Evolutionary conservation across 2,797 vertebrate genomes (phyloP).

Genomic region (Carduelis carduelis): DNA sequence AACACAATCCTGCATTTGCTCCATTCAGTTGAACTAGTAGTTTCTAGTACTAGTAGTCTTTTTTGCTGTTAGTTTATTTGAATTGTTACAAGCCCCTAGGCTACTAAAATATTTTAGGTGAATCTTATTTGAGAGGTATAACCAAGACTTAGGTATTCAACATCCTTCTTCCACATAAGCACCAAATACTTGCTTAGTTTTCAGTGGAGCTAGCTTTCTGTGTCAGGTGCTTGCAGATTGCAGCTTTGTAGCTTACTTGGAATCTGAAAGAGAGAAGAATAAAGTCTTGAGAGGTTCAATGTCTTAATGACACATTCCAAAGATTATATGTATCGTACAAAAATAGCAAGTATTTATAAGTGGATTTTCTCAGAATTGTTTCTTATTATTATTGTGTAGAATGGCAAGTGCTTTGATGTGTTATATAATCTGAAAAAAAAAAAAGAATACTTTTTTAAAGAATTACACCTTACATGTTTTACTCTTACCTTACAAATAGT

Average conservation of each 20-base stretch:
- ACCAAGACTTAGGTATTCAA: not conserved
- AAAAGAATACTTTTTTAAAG: not conserved
- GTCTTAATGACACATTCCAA: not conserved
- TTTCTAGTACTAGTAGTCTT: not conserved
- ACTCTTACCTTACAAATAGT: not conserved
- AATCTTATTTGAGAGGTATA: not conserved
- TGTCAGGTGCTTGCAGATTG: not conserved
- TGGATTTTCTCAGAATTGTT: not conserved
- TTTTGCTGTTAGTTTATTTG: not conserved
- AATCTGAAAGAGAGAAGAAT: not conserved
- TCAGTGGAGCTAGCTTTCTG: not conserved
- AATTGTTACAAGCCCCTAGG: not conserved
- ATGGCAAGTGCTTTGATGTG: not conserved
- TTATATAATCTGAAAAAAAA: not conserved
- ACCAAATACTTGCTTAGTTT: not conserved
- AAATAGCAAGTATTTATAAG: not conserved
- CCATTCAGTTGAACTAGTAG: not conserved
- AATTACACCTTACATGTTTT: not conserved
- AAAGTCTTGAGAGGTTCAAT: not conserved
- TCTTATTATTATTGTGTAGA: not conserved
- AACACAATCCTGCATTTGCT: not conserved
- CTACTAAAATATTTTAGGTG: not conserved
- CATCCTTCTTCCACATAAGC: not conserved
- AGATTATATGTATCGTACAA: not conserved
- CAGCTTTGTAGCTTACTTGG: not conserved